A percentile compares a stretch with the other conserved stretches of the same genome.
These are phyloP conservation scores for Lichenostomus cassidix DNA, from an alignment of 2,113 vertebrate genomes.

Conservation along the genomic window DNA sequence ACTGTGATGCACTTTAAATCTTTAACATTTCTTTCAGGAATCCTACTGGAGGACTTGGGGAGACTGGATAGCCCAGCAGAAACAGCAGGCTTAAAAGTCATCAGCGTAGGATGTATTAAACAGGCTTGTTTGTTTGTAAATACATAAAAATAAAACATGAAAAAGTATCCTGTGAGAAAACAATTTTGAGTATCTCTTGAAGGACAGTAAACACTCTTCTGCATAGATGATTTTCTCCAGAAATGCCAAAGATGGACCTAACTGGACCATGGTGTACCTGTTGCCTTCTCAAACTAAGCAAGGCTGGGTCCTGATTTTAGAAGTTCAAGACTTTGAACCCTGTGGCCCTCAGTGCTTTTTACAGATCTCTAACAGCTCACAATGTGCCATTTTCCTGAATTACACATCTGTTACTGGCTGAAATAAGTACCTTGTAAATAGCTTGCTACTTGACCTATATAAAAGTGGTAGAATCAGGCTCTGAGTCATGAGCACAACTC, in stretches of 20 bases:
- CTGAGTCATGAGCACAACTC: background rate
- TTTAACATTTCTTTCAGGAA: background rate
- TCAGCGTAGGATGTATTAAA: background rate
- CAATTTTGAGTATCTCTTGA: background rate
- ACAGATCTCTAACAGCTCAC: background rate
- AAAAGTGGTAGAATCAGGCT: background rate
- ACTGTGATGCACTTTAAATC: background rate
- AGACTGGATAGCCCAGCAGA: background rate
- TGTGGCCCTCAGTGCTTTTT: background rate
- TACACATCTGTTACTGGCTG: background rate
- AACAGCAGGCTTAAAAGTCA: conserved; percentile 34
- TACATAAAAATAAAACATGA: background rate
- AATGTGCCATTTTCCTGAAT: background rate
- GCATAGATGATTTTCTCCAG: background rate
- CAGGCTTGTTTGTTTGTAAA: conserved; percentile 4
- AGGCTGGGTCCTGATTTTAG: background rate
- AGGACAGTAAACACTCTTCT: background rate
- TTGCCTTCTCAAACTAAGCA: background rate
- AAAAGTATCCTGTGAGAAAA: conserved; percentile 44
- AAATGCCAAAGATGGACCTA: background rate
- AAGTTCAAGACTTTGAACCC: background rate
- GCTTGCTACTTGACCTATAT: background rate
- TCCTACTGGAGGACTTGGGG: background rate
- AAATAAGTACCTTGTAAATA: background rate
- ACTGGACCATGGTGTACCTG: background rate